These are phyloP conservation scores for Neoitamus cyanurus DNA, from an alignment of 2,888 invertebrate species.

Conservation along the genomic window DNA sequence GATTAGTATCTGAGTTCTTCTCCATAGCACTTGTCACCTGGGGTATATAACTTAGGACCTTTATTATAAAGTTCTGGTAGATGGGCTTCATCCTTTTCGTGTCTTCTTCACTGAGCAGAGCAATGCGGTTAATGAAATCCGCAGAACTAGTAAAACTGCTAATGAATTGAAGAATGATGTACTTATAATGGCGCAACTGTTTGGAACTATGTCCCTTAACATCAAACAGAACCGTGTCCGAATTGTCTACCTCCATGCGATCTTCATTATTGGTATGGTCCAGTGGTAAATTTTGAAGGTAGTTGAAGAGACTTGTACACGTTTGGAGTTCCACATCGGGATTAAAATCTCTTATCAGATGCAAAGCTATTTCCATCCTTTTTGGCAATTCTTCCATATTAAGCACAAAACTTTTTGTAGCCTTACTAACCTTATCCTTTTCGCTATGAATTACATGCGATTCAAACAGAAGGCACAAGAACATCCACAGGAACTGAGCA, in stretches of 20 bases:
- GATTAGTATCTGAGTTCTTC: conserved; percentile 69
- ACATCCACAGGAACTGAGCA: conserved; percentile 76
- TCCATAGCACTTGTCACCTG: conserved; percentile 74
- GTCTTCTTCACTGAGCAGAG: conserved; percentile 68
- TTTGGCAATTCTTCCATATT: conserved; percentile 68
- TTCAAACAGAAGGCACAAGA: conserved; percentile 78
- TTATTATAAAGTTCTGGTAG: conserved; percentile 78
- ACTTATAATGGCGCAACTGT: conserved; percentile 87
- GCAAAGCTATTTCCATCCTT: conserved; percentile 75
- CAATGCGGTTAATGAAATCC: conserved; percentile 76
- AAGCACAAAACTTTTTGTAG: neutral
- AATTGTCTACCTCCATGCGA: conserved; percentile 60
- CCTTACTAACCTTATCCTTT: conserved; percentile 65
- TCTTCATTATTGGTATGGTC: conserved; percentile 70
- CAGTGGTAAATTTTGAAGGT: conserved; percentile 75
- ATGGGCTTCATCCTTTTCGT: conserved; percentile 69
- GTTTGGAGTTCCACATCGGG: conserved; percentile 73
- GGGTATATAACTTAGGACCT: conserved; percentile 76
- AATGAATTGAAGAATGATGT: conserved; percentile 79
- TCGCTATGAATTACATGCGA: conserved; percentile 73
- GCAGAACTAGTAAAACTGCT: conserved; percentile 75
- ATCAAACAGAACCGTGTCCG: conserved; percentile 69
- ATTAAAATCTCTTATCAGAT: conserved; percentile 75
- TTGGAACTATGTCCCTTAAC: conserved; percentile 75
- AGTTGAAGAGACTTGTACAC: conserved; percentile 75